These are phyloP conservation scores for Corythornis vintsioides DNA, from an alignment of 2,113 vertebrate genomes.

Conservation along the genomic window DNA sequence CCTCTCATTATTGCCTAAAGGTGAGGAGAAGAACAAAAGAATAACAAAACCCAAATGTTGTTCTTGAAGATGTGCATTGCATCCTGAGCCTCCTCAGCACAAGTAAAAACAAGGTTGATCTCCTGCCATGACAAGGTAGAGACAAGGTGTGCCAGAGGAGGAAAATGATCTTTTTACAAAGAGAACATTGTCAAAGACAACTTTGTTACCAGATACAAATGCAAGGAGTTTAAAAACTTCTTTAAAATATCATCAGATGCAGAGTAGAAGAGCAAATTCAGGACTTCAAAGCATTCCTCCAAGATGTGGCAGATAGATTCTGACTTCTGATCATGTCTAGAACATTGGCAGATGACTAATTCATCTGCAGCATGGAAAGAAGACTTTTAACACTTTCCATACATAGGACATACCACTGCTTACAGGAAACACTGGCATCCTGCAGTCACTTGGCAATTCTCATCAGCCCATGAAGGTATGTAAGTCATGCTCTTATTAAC, in stretches of 20 bases:
- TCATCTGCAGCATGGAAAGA: slow-evolving; percentile 23
- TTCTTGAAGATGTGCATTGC: neutral
- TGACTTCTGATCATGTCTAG: neutral
- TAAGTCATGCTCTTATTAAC: neutral
- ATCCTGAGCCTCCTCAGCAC: neutral
- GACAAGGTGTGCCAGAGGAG: neutral
- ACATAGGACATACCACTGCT: neutral
- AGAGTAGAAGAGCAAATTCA: neutral
- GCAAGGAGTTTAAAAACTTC: neutral
- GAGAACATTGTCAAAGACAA: slow-evolving; percentile 1
- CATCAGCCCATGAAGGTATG: neutral
- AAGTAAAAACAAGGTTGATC: neutral
- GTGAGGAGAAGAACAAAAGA: neutral
- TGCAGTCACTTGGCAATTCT: slow-evolving; percentile 28
- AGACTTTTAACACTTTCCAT: neutral
- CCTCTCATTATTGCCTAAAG: neutral
- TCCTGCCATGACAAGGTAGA: slow-evolving; percentile 24
- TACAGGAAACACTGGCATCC: neutral
- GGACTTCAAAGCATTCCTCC: slow-evolving; percentile 42
- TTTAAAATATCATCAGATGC: neutral
- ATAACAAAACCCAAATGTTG: neutral
- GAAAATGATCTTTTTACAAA: neutral
- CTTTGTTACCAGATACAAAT: neutral
- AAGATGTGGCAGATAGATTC: slow-evolving; percentile 41
- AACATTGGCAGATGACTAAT: neutral